A percentile compares a stretch with the other conserved stretches of the same genome.
Evolutionary conservation across 2,888 invertebrate species (phyloP).

Genomic region (Piscicola geometra): DNA sequence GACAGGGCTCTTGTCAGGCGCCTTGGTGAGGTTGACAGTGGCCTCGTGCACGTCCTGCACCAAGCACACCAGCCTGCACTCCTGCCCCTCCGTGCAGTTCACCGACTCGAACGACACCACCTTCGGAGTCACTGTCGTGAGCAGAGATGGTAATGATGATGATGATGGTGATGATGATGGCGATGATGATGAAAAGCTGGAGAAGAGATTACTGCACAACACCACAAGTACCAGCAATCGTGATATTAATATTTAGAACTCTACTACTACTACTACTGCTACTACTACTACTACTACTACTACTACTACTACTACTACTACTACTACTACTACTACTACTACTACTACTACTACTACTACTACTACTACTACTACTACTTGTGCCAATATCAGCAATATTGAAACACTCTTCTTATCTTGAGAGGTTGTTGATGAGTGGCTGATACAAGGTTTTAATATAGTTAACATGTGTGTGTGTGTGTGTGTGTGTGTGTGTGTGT

Average conservation of each 20-base stretch:
- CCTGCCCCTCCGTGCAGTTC: too few species aligned
- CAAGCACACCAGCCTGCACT: too few species aligned
- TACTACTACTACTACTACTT: not conserved
- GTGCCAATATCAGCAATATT: not conserved
- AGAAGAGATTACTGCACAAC: not conserved
- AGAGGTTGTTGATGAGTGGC: too few species aligned
- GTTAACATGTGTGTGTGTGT: too few species aligned
- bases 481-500: not conserved
- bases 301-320: constrained; percentile 25
- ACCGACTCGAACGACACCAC: too few species aligned
- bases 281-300: constrained; percentile 25
- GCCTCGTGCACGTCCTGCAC: too few species aligned
- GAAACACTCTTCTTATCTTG: not conserved
- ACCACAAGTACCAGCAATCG: not conserved
- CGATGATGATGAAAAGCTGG: not conserved
- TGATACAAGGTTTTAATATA: too few species aligned
- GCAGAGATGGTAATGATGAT: not conserved
- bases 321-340: constrained; percentile 22
- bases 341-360: constrained; percentile 12
- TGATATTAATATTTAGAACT: not conserved
- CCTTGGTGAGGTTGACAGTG: too few species aligned
- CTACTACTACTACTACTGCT: constrained; percentile 16
- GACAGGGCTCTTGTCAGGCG: too few species aligned
- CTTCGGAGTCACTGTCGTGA: too few species aligned
- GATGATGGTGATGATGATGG: not conserved